Evolutionary conservation across 2,797 vertebrate genomes (phyloP).

Genomic region (Diglossa cyanea): DNA sequence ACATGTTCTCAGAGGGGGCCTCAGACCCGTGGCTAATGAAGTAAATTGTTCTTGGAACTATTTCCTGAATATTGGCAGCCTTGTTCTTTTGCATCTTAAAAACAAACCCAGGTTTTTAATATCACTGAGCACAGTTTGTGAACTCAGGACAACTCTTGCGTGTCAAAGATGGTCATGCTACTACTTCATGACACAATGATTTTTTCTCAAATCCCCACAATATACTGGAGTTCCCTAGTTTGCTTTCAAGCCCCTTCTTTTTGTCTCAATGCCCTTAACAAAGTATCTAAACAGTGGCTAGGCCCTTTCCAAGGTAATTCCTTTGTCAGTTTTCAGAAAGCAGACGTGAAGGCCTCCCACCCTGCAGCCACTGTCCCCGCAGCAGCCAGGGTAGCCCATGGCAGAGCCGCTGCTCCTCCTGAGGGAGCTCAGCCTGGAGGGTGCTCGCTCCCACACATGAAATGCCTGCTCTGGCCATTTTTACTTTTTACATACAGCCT

Average conservation of each 20-base stretch:
- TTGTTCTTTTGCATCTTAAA: not conserved
- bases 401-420: accelerated
- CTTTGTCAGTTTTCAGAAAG: not conserved
- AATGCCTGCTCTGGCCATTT: not conserved
- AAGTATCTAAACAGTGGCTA: not conserved
- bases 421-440: not conserved
- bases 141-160: not conserved
- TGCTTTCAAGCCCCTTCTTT: not conserved
- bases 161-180: not conserved
- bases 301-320: not conserved
- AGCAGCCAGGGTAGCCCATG: accelerated
- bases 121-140: not conserved
- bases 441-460: not conserved
- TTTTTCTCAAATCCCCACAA: not conserved
- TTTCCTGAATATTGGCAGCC: not conserved
- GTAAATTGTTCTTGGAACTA: conserved; percentile 1
- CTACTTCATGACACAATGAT: accelerated
- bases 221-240: not conserved
- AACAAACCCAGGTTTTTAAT: not conserved
- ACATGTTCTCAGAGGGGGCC: not conserved
- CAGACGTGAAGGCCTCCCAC: not conserved
- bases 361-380: not conserved
- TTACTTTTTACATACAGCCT: accelerated
- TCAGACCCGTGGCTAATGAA: conserved; percentile 5
- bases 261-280: not conserved